Conservation (phyloP, 2,113 vertebrate genomes). For the Lonchura striata region DNA sequence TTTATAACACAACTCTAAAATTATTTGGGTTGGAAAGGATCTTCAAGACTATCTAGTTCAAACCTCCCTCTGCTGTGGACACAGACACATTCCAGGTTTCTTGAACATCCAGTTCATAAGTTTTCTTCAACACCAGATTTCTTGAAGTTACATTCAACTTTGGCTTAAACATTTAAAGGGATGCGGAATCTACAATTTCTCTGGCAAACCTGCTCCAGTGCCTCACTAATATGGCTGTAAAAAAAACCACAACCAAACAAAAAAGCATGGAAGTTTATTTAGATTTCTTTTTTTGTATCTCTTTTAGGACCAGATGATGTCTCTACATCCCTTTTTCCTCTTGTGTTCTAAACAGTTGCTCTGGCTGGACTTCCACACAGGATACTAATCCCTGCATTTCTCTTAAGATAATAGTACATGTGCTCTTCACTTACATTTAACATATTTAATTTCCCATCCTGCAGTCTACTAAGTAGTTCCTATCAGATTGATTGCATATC, state of each 20-base stretch:
- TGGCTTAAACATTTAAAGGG: neutral
- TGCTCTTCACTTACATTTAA: neutral
- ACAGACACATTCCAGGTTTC: neutral
- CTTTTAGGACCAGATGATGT: neutral
- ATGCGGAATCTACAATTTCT: neutral
- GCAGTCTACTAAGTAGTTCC: neutral
- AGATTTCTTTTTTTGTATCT: neutral
- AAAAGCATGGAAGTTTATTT: neutral
- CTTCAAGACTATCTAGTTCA: neutral
- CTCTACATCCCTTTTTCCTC: neutral
- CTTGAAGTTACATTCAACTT: neutral
- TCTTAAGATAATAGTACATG: neutral
- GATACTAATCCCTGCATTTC: neutral
- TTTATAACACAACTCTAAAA: neutral
- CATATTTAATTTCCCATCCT: neutral
- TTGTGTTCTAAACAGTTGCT: neutral
- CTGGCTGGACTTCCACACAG: neutral
- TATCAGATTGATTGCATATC: neutral
- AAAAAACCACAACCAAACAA: neutral
- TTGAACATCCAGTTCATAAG: neutral
- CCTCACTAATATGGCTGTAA: neutral
- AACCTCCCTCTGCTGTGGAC: fast-evolving
- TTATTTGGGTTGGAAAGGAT: neutral
- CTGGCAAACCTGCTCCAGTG: neutral
- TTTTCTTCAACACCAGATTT: neutral